Evolutionary conservation across 2,888 invertebrate species (phyloP), one percentile per base, ranked within the genome.

Genomic region (Halictus quadricinctus): DNA sequence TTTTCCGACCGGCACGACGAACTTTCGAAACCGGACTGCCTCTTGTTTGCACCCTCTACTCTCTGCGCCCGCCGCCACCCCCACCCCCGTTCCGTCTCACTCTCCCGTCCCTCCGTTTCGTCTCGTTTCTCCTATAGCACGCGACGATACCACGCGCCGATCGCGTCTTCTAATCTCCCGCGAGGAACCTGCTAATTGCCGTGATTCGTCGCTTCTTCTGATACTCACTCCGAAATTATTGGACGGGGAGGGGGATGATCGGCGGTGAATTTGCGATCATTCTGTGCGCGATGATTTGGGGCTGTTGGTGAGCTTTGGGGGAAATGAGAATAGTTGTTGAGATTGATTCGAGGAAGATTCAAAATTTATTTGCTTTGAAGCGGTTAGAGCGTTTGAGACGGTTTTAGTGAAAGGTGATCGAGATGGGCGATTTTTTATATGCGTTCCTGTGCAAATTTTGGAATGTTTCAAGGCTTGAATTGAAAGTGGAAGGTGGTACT

Each of bases 21-120:
- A 83, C 50, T 85, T 83, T 78, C 72, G 80, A 81, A 84, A 83
- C 87, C 54, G 75, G 82, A 81, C 79, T 60, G 69, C n/a, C 79
- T 76, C 54, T 54, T 75, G 73, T 81, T 78, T 86, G 73, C 70
- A 70, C 46, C 48, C 77, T 43, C 29, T 12, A 29, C 36, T 50
- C 54, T n/a, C 21, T 54, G 50, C 73, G 41, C 36, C 18, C 70
- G 12, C 12, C 21, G 5, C 21, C 6, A 1, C 36, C 36, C 36
- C 36, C 36, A 0, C 36, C 7, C n/a, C 5, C n/a, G n/a, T n/a
- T 54, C 8, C n/a, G 10, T 54, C 54, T 54, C 54, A 21, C n/a
- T 54, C 50, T 54, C 21, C 0, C 50, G 50, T 54, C 50, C 25
- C 7, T n/a, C 5, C n/a, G 54, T 54, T n/a, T n/a, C 21, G 54